A percentile compares a stretch with the other conserved stretches of the same genome.
These are phyloP conservation scores for Rhopilema esculentum DNA, from an alignment of 30 jellyfish, hydroid and myxozoan genomes.

Conservation along the genomic window DNA sequence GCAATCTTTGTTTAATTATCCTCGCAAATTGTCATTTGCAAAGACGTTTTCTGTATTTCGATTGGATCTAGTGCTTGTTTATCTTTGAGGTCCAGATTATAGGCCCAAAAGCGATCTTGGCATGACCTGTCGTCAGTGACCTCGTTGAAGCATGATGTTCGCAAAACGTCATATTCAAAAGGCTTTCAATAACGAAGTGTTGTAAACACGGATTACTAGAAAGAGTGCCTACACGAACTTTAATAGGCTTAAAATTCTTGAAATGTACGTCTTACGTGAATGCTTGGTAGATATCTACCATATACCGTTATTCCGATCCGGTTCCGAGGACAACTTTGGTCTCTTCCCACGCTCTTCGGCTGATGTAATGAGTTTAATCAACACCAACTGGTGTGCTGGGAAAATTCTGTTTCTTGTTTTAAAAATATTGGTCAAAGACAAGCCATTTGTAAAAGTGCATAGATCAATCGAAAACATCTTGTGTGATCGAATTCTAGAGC, in stretches of 20 bases:
- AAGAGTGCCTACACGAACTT: constrained; percentile 38
- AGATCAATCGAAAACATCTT: constrained; percentile 49
- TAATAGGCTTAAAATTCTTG: constrained; percentile 45
- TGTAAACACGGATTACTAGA: constrained; percentile 39
- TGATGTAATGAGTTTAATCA: background rate
- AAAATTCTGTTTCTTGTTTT: constrained; percentile 43
- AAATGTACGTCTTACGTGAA: background rate
- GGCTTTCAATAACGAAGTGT: background rate
- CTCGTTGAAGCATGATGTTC: background rate
- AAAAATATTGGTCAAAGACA: constrained; percentile 36
- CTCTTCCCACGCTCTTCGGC: constrained; percentile 45
- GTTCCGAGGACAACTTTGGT: background rate
- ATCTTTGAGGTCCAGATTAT: background rate
- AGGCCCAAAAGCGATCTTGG: background rate
- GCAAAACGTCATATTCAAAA: background rate
- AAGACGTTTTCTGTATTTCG: background rate
- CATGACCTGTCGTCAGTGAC: background rate
- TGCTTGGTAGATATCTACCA: background rate
- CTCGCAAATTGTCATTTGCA: background rate
- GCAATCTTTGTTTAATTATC: background rate
- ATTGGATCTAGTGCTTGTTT: background rate
- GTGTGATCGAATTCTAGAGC: constrained; percentile 30
- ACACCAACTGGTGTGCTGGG: constrained; percentile 12
- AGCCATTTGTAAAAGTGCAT: constrained; percentile 15
- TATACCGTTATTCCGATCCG: background rate